Percentiles rank a stretch among this genome's conserved stretches.
These are phyloP conservation scores for honey bee (Apis mellifera) DNA, from an alignment of 1,140 invertebrate species.

Conservation along the genomic window Amel_HAv3.1 CM009939.2:8346501-8347000, in stretches of 20 bases:
- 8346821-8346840: background rate
- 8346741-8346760: background rate
- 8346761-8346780: constrained; percentile 6
- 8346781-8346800: constrained; percentile 13
- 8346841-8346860: background rate
- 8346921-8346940: background rate
- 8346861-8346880: background rate
- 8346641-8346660: background rate
- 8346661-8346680: background rate
- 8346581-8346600: too few species aligned
- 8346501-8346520: background rate
- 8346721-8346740: background rate
- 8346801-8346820: background rate
- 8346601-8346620: too few species aligned
- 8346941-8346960: background rate
- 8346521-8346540: background rate
- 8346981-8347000: too few species aligned
- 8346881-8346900: background rate
- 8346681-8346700: background rate
- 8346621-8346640: background rate
- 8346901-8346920: background rate
- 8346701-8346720: background rate
- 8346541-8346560: background rate
- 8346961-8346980: background rate
- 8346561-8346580: too few species aligned